Base-by-base conservation (phyloP, 1,140 invertebrate genomes). In the Brachionus asplanchnoidis region DNA sequence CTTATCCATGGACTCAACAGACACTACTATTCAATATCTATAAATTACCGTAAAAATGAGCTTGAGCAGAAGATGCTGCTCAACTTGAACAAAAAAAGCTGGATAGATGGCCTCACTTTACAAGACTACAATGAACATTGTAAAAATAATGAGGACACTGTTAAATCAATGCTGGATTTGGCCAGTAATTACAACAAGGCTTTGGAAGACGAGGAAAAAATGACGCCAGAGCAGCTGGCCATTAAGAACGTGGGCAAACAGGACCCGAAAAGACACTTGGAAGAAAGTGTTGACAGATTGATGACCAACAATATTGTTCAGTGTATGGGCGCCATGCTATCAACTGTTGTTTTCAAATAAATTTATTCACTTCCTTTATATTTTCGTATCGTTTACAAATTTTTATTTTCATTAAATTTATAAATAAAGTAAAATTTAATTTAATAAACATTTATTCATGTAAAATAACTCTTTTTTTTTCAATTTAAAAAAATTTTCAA, bases 161-260 rank as follows among this genome's bases (percentile, higher is more conserved):
- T 99, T 0, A 93, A 95, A 85, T 95, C 97, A 87, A 99, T 99
- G 95, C 91, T 99, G 26, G 96, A 98, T 82, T 91, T 99, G 85
- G 97, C 97, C 6, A 99, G 98, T 89, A 95, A 97, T 89, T 99
- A 99, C 88, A 98, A 98, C 88, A 99, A 99, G 92, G 94, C 94
- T 89, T 86, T 99, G 60, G 97, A 99, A 91, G 98, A 99, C 87
- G 98, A 99, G 90, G 97, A 99, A 89, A 98, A 98, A 89, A 98
- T 99, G 96, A 99, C 97, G n/a, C 95, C 96, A 1, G 97, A 99
- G 90, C 97, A 99, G 89, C 91, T 99, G 88, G 97, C 97, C 14
- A 99, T 99, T 87, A 99, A 99, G 89, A 99, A 99, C 92, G 97
- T 99, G 56, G 98, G 98, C 26, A 99, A 99, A 91, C 95, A 98